Conservation (phyloP, 37 sponge, comb jelly and placozoan genomes). For the Aphrocallistes beatrix region DNA sequence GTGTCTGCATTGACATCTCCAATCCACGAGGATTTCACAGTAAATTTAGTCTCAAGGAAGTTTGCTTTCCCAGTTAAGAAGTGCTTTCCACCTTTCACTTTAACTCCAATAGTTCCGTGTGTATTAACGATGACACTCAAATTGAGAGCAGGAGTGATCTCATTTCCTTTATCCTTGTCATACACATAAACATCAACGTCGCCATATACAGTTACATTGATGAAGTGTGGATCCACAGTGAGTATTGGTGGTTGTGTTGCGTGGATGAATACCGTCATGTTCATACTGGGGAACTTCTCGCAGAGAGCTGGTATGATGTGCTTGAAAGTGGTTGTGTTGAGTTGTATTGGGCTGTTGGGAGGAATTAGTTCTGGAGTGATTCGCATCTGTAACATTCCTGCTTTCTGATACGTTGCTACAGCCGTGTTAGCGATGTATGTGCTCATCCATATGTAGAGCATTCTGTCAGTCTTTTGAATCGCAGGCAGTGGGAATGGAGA, state of each 20-base stretch:
- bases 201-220: not conserved
- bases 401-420: conserved; percentile 52
- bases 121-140: conserved; percentile 3
- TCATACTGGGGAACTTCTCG: conserved; percentile 21
- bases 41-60: not conserved
- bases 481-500: conserved; percentile 51
- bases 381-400: conserved; percentile 34
- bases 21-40: not conserved
- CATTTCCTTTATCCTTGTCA: not conserved
- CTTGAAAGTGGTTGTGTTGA: conserved; percentile 25
- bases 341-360: conserved; percentile 21
- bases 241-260: conserved; percentile 1
- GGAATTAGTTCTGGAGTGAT: conserved; percentile 22
- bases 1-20: not conserved
- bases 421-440: conserved; percentile 73
- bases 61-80: not conserved
- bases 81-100: not conserved
- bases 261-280: not conserved
- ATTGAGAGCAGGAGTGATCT: not conserved
- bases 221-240: not conserved
- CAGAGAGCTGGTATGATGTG: conserved; percentile 19
- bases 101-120: not conserved
- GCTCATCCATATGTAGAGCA: conserved; percentile 77
- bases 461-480: conserved; percentile 22
- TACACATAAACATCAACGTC: conserved; percentile 20